Evolutionary conservation across 37 sponge, comb jelly and placozoan genomes (phyloP), one percentile per base, ranked within the genome.

Genomic region (Spongilla lacustris): DNA sequence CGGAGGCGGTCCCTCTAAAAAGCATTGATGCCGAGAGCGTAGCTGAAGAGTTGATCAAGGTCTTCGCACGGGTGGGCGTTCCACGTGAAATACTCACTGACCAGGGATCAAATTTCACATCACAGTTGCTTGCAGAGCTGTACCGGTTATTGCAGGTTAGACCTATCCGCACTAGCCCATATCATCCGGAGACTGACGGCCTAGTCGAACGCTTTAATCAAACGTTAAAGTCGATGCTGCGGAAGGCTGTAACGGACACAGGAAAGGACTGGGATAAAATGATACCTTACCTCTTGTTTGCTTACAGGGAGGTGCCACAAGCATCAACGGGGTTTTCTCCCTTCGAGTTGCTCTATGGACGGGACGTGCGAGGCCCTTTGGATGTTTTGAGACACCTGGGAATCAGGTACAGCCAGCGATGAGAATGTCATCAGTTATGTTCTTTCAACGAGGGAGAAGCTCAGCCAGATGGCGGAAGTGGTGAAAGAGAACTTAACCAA

Each of bases 101-200:
- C 37, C 83, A 75, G 69, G 83, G 83, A 8, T 27, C 68, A 2
- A 83, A 88, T 73, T 88, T 88, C 66, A 88, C 71, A 35, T 83
- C 83, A 67, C 21, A 83, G 77, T 46, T 82, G 41, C 28, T 87
- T 24, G 35, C 27, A 10, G 88, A 88, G 79, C 17, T 88, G 10
- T 88, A 88, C 66, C 12, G 50, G 36, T 22, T 88, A 50, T 30
- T 83, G 19, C 36, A 46, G 38, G 46, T 21, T 25, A 75, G 78
- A 89, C 89, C 19, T 78, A 66, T 73, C 89, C n/a, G n/a, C n/a
- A n/a, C n/a, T n/a, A n/a, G n/a, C n/a, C n/a, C 89, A 9, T 88
- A 88, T 35, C 89, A 88, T 36, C 83, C 89, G 22, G 83, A 88
- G 69, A 88, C 77, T 14, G 77, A 89, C 36, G 89, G 89, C 4